phyloP scores from a whole-genome alignment of 2,797 vertebrate genomes.

The Sebastes elongatus region DNA sequence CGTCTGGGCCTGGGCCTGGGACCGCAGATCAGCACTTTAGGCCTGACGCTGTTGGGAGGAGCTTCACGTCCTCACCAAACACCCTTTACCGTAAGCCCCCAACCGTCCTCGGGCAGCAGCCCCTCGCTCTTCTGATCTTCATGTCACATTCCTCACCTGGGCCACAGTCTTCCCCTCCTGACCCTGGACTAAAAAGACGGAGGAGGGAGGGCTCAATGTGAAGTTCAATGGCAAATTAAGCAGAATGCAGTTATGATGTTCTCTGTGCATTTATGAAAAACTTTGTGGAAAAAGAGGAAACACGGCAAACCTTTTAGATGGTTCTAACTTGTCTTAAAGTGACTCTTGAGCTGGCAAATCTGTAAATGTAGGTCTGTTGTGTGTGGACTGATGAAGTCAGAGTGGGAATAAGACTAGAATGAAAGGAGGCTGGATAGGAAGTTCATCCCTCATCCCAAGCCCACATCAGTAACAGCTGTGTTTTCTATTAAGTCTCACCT shows the following conservation, averaged over 20 bases:
- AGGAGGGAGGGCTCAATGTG: constrained; percentile 14
- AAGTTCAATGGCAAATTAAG: constrained; percentile 45
- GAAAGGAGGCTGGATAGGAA: not conserved
- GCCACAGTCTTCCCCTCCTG: constrained; percentile 49
- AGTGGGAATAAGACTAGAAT: not conserved
- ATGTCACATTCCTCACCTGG: constrained; percentile 82
- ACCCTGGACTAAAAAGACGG: constrained; percentile 6
- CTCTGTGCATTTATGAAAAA: not conserved
- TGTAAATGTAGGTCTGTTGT: not conserved
- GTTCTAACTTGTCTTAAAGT: not conserved
- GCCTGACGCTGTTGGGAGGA: constrained; percentile 35
- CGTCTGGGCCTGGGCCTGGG: not conserved
- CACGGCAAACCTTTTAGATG: not conserved
- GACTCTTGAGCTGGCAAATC: not conserved
- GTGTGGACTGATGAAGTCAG: not conserved
- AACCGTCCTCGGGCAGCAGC: constrained; percentile 23
- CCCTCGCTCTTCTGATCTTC: constrained; percentile 63
- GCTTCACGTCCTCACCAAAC: constrained; percentile 23
- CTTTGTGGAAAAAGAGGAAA: not conserved
- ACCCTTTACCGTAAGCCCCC: constrained; percentile 70
- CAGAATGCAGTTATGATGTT: not conserved
- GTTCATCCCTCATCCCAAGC: not conserved
- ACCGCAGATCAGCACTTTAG: not conserved
- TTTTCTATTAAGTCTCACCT: constrained; percentile 26
- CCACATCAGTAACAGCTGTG: constrained; percentile 14